phyloP scores from a whole-genome alignment of 2,888 invertebrate genomes.

The Megamerina dolium region DNA sequence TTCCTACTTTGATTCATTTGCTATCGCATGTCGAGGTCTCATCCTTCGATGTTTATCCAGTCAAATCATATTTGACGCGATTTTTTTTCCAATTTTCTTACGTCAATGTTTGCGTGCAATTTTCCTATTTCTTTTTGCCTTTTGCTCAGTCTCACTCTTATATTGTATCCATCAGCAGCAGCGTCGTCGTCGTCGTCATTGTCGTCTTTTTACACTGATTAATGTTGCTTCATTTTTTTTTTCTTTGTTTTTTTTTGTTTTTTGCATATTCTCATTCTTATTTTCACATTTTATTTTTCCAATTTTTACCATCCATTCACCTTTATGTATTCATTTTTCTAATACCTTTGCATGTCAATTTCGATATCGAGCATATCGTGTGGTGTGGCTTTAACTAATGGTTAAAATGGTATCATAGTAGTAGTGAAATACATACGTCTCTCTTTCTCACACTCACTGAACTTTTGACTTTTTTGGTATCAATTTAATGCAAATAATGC shows the following conservation, averaged over 20 bases:
- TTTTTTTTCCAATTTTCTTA: conserved; percentile 1
- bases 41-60: no score
- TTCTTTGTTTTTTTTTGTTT: no score
- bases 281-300: conserved; percentile 1
- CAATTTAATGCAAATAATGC: conserved; percentile 23
- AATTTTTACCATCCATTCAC: conserved; percentile 1
- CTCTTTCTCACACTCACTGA: conserved; percentile 20
- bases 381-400: conserved; percentile 10
- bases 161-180: no score
- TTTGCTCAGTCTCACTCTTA: background rate
- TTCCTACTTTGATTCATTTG: no score
- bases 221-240: background rate
- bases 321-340: conserved; percentile 7
- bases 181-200: no score
- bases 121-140: conserved; percentile 2
- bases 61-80: background rate
- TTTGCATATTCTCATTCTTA: no score
- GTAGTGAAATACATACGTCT: background rate
- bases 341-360: conserved; percentile 27
- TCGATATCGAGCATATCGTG: no score
- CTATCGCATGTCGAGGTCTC: no score
- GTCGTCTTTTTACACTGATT: conserved; percentile 1
- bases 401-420: no score
- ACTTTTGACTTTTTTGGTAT: no score
- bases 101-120: conserved; percentile 2